phyloP scores from a whole-genome alignment of 2,113 vertebrate species.

The Ia io region DNA sequence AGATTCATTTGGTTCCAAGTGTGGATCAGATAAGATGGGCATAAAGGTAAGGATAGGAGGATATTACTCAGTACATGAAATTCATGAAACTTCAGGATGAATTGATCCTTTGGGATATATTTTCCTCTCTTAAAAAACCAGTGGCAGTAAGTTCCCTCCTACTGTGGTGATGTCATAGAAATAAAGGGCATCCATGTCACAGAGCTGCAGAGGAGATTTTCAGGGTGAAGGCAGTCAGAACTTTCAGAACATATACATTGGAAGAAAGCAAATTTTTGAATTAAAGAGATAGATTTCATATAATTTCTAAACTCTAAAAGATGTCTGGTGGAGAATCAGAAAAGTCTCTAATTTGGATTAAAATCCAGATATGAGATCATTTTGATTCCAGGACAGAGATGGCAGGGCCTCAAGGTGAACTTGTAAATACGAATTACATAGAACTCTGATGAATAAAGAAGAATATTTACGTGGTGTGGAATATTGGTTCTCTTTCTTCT shows the following conservation, averaged over 20 bases:
- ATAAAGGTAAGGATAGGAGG: not conserved
- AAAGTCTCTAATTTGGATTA: not conserved
- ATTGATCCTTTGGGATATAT: not conserved
- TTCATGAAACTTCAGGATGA: not conserved
- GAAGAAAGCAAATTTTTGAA: not conserved
- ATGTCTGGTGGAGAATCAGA: not conserved
- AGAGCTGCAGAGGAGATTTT: not conserved
- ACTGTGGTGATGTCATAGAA: not conserved
- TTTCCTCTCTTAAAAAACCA: constrained; percentile 10
- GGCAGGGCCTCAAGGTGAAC: not conserved
- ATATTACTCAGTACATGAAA: not conserved
- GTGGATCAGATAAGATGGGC: not conserved
- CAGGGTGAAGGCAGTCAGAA: not conserved
- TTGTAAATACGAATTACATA: not conserved
- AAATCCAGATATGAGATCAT: not conserved
- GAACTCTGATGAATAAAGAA: not conserved
- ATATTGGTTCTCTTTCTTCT: not conserved
- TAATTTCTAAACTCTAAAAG: not conserved
- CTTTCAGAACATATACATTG: not conserved
- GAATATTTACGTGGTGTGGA: not conserved
- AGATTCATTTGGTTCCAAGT: not conserved
- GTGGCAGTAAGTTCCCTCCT: not conserved
- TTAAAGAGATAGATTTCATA: not conserved
- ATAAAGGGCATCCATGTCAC: fast-evolving
- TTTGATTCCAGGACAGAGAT: not conserved